Conservation (phyloP, 2,113 vertebrate genomes). For the Protobothrops mucrosquamatus region DNA sequence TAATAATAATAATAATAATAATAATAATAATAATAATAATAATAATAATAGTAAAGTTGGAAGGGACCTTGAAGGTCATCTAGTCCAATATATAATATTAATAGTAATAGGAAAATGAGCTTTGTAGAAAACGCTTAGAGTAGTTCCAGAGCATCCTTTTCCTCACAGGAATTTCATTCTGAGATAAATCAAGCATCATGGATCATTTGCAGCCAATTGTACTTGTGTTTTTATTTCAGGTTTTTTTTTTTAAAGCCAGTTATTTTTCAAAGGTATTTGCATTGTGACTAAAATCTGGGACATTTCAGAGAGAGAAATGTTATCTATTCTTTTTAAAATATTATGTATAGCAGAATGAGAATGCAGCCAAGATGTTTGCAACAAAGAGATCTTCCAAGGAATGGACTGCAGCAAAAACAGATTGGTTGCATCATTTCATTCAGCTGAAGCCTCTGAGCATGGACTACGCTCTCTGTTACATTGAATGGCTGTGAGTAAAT, state of each 20-base stretch:
- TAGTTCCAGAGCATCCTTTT: too few relatives aligned
- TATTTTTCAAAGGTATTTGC: not conserved
- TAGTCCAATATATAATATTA: too few relatives aligned
- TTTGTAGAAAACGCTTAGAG: too few relatives aligned
- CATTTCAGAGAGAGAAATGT: not conserved
- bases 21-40: too few relatives aligned
- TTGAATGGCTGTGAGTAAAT: conserved; percentile 1
- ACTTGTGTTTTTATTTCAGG: not conserved
- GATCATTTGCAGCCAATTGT: not conserved
- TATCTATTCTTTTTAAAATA: conserved; percentile 23
- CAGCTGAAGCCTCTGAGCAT: conserved; percentile 14
- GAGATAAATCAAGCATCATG: too few relatives aligned
- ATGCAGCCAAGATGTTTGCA: conserved; percentile 21
- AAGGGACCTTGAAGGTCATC: too few relatives aligned
- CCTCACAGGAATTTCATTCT: too few relatives aligned
- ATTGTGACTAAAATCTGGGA: not conserved
- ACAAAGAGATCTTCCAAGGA: conserved; percentile 25
- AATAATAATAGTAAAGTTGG: too few relatives aligned
- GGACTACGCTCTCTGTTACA: not conserved
- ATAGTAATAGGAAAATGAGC: too few relatives aligned
- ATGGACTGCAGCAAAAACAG: not conserved
- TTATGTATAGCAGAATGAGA: conserved; percentile 6
- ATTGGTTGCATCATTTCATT: not conserved
- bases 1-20: too few relatives aligned
- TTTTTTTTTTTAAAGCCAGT: not conserved